Percentiles rank a stretch among this genome's conserved stretches.
These are phyloP conservation scores for Lasioglossum marginatum DNA, from an alignment of 2,888 invertebrate genomes.

Conservation along the genomic window DNA sequence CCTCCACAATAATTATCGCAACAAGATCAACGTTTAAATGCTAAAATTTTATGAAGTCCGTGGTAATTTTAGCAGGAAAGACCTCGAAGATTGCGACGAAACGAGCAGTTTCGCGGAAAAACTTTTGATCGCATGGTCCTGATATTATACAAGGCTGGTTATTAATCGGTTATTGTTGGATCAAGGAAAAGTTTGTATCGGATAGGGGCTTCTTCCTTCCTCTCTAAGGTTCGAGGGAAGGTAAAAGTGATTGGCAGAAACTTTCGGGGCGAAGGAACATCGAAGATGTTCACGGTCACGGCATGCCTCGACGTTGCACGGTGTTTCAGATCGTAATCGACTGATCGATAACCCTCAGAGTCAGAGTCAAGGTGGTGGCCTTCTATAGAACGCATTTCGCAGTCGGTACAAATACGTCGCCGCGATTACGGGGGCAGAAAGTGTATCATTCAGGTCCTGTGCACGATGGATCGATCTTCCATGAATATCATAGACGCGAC, in stretches of 20 bases:
- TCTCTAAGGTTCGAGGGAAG: slow-evolving; percentile 7
- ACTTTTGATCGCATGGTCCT: background rate
- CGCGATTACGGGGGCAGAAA: slow-evolving; percentile 13
- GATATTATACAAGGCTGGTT: background rate
- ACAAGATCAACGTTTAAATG: background rate
- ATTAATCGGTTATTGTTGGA: background rate
- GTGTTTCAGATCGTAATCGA: slow-evolving; percentile 73
- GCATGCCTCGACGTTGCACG: slow-evolving; percentile 55
- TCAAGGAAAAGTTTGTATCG: background rate
- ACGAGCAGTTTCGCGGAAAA: background rate
- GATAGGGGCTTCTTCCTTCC: background rate
- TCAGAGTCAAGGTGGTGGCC: slow-evolving; percentile 76
- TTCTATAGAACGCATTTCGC: slow-evolving; percentile 49
- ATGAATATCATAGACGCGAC: background rate
- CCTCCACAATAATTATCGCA: background rate
- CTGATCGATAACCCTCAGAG: slow-evolving; percentile 71
- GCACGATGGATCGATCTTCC: slow-evolving; percentile 23
- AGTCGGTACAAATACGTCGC: slow-evolving; percentile 10
- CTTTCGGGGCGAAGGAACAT: slow-evolving; percentile 60
- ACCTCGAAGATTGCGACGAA: background rate
- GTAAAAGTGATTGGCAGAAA: slow-evolving; percentile 53
- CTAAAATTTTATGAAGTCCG: background rate
- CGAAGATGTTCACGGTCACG: slow-evolving; percentile 70
- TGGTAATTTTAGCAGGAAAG: background rate
- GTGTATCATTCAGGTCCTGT: slow-evolving; percentile 20